Percentiles rank a stretch among this genome's conserved stretches.
Evolutionary conservation across 2,888 invertebrate genomes (phyloP).

Genomic region (Lasius platythorax): DNA sequence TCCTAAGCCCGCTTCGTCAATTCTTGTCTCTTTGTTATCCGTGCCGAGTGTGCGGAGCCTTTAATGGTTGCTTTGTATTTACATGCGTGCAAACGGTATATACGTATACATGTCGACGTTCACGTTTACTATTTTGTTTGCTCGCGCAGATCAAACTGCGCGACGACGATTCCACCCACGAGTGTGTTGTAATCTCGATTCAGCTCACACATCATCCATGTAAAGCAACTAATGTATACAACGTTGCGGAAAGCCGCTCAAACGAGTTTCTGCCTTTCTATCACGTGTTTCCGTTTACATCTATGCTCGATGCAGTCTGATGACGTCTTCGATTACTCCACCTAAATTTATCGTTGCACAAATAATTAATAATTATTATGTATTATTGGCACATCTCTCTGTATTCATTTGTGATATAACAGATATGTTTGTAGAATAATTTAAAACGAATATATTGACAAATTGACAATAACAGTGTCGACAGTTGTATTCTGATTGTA

Average conservation of each 20-base stretch:
- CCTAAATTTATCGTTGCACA: constrained; percentile 18
- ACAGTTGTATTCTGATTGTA: constrained; percentile 5
- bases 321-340: constrained; percentile 1
- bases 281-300: constrained; percentile 41
- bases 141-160: constrained; percentile 39
- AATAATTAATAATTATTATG: constrained; percentile 4
- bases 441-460: background rate
- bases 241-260: constrained; percentile 5
- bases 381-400: background rate
- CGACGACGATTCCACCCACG: constrained; percentile 3
- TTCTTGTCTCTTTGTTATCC: constrained; percentile 46
- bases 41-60: constrained; percentile 40
- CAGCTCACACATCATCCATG: constrained; percentile 22
- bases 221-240: constrained; percentile 30
- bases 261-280: constrained; percentile 32
- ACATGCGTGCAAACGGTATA: constrained; percentile 49
- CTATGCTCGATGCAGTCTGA: constrained; percentile 8
- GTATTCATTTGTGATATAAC: background rate
- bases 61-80: constrained; percentile 54
- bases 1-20: constrained; percentile 26
- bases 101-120: constrained; percentile 50
- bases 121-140: constrained; percentile 22
- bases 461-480: background rate
- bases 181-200: constrained; percentile 31
- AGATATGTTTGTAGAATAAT: background rate